Conservation (phyloP, 1,140 invertebrate genomes). For the Bombyx mandarina region DNA sequence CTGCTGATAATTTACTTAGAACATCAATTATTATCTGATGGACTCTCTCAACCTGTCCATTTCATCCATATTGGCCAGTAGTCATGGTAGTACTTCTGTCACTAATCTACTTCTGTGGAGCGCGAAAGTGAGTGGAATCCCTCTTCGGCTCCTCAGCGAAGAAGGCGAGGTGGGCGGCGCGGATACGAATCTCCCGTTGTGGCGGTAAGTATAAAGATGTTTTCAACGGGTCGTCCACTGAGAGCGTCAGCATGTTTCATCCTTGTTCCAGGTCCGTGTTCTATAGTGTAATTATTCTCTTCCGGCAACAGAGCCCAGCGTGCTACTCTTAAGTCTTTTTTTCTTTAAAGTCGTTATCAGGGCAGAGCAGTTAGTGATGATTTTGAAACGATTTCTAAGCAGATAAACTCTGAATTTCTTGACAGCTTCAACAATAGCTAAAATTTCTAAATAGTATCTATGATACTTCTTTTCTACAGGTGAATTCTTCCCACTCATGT, state of each 20-base stretch:
- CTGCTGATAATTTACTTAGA: too few relatives aligned
- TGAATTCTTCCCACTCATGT: neutral
- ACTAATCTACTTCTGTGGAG: too few relatives aligned
- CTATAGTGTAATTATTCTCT: constrained; percentile 40
- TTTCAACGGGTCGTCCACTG: constrained; percentile 35
- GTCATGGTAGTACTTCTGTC: too few relatives aligned
- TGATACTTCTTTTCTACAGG: constrained; percentile 52
- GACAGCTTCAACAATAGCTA: constrained; percentile 66
- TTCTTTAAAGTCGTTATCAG: constrained; percentile 49
- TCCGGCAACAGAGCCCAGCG: constrained; percentile 26
- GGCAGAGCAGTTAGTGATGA: constrained; percentile 56
- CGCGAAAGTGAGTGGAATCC: too few relatives aligned
- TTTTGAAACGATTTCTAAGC: constrained; percentile 57
- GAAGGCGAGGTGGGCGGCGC: too few relatives aligned
- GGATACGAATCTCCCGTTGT: neutral
- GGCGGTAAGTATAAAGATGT: constrained; percentile 14
- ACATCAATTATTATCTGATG: too few relatives aligned
- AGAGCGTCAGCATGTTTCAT: constrained; percentile 62
- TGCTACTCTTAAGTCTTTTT: constrained; percentile 34
- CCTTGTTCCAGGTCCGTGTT: constrained; percentile 33
- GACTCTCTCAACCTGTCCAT: too few relatives aligned
- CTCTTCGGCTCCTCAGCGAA: too few relatives aligned
- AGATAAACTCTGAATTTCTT: constrained; percentile 68
- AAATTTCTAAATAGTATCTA: constrained; percentile 64
- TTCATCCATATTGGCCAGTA: too few relatives aligned